These are phyloP conservation scores for Drosophila dives DNA, from an alignment of 2,888 invertebrate genomes.

Conservation along the genomic window DNA sequence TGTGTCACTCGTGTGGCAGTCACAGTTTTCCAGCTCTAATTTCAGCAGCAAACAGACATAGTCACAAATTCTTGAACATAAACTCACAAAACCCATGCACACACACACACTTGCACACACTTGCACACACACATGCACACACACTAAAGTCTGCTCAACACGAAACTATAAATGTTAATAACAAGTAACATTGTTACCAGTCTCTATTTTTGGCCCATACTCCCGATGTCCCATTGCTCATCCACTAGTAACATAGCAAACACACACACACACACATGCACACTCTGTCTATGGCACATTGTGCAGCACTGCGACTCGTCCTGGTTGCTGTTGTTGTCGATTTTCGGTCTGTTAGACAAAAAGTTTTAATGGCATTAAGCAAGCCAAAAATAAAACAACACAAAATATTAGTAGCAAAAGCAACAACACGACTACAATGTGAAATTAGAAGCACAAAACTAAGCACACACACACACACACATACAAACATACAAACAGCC, in stretches of 20 bases:
- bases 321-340: slow-evolving; percentile 38
- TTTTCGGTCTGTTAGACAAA: slow-evolving; percentile 72
- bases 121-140: background rate
- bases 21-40: slow-evolving; percentile 5
- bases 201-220: slow-evolving; percentile 24
- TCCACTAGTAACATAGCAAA: slow-evolving; percentile 26
- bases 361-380: slow-evolving; percentile 74
- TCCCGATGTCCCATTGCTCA: slow-evolving; percentile 32
- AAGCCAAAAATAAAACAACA: slow-evolving; percentile 63
- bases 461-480: slow-evolving; percentile 16
- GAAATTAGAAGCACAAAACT: slow-evolving; percentile 50
- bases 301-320: slow-evolving; percentile 35
- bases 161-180: slow-evolving; percentile 79
- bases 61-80: slow-evolving; percentile 57
- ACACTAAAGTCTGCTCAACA: slow-evolving; percentile 49
- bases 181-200: slow-evolving; percentile 61
- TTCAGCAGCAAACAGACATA: slow-evolving; percentile 23
- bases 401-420: slow-evolving; percentile 39
- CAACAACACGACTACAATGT: slow-evolving; percentile 27
- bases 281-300: slow-evolving; percentile 7
- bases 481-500: background rate
- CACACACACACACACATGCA: background rate
- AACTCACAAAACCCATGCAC: slow-evolving; percentile 15
- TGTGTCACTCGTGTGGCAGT: slow-evolving; percentile 26
- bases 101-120: slow-evolving; percentile 30